Base-by-base conservation (phyloP, 2,888 invertebrate genomes). In the Lepeophtheirus nordmannii region DNA sequence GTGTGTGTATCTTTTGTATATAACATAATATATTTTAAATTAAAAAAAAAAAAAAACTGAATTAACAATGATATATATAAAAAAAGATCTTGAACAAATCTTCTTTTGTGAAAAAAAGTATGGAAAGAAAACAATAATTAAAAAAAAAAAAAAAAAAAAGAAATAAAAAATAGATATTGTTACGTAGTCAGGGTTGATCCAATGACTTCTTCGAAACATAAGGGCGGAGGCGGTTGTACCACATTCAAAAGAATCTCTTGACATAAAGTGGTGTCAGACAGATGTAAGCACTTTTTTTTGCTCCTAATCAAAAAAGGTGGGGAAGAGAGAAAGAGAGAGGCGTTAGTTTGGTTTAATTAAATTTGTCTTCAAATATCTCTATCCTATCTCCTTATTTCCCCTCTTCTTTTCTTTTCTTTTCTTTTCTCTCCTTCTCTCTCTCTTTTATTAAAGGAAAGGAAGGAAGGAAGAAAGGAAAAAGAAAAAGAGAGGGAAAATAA, bases 181-280 rank as follows among this genome's bases (percentile, higher is more conserved):
- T 46, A 46, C 14, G 53, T 46, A 46, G 30, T 30, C 30, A 30
- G 30, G 30, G 30, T 30, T 30, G 30, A 30, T 30, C 30, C 30
- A 30, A 46, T n/a, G 53, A 46, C 53, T 46, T 46, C 53, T 46
- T 46, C 53, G 53, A 46, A 46, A 46, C 53, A 46, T 17, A 46
- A 46, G 53, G 53, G 53, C 53, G 53, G 53, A 46, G 53, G 53
- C 17, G 53, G 17, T 14, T 14, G 17, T n/a, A 46, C 53, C 53
- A 46, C 53, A 46, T 46, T 46, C n/a, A n/a, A 17, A 17, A 46
- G 53, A 17, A 46, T 46, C 53, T 46, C 53, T 46, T 46, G 53
- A 46, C 53, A 46, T n/a, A 46, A 17, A 46, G 53, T n/a, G n/a
- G 53, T 46, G 53, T 46, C 53, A 46, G 17, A 17, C 14, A 46